phyloP scores from a whole-genome alignment of 2,797 vertebrate species.

The Sciurus carolinensis region DNA sequence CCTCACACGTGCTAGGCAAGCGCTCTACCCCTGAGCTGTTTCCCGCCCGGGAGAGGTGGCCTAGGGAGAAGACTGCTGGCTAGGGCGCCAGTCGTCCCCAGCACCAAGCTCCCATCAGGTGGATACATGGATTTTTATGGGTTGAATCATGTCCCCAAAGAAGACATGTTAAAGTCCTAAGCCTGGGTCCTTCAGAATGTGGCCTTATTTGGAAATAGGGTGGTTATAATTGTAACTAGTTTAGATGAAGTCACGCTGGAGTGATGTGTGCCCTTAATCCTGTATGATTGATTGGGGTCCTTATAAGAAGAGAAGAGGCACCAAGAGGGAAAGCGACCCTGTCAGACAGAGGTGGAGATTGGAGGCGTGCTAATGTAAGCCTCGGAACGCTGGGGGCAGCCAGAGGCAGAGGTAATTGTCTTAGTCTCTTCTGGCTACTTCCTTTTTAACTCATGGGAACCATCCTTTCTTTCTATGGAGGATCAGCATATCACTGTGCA shows the following conservation, averaged over 20 bases:
- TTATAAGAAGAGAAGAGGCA: background rate
- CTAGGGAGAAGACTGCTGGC: background rate
- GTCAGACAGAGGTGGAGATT: background rate
- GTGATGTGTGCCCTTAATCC: background rate
- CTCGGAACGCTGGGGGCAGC: background rate
- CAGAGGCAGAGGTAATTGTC: conserved; percentile 26
- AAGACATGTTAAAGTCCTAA: background rate
- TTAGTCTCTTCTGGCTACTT: conserved; percentile 52
- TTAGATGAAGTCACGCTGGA: background rate
- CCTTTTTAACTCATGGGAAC: conserved; percentile 60
- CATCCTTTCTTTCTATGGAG: conserved; percentile 43
- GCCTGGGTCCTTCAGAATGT: background rate
- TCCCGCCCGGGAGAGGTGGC: background rate
- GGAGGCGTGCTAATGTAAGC: background rate
- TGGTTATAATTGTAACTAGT: background rate
- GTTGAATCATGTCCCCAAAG: background rate
- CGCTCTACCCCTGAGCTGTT: too few relatives aligned
- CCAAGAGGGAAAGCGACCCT: background rate
- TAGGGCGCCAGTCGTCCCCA: background rate
- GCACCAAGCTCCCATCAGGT: background rate
- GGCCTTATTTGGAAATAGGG: background rate
- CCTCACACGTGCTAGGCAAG: too few relatives aligned
- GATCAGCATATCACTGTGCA: conserved; percentile 18
- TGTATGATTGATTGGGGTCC: background rate
- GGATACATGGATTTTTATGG: background rate